Evolutionary conservation across 2,888 invertebrate species (phyloP), one percentile per base, ranked within the genome.

Genomic region (Nesidiocoris tenuis): DNA sequence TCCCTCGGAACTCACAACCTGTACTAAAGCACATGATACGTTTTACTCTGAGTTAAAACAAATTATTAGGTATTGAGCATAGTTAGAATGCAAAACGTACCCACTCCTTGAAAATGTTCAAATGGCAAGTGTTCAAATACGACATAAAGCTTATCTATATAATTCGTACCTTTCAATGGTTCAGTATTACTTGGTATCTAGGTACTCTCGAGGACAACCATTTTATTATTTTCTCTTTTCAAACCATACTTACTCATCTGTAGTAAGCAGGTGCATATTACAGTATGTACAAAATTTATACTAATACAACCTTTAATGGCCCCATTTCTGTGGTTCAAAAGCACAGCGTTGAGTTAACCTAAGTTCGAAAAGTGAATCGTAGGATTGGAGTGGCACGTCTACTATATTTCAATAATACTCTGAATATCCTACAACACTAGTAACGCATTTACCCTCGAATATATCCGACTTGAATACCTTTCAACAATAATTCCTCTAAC

Each of bases 11-110:
- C 55, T 67, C 67, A 67, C 67, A 67, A 67, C 67, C 67, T 39
- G 54, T 67, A 67, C 67, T 67, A 67, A 67, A 67, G 67, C 67
- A 67, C 67, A 67, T 67, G 22, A 67, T 67, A 55, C 12, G 21
- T 67, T 67, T 39, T 39, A 39, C 39, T 39, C 12, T 12, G 39
- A 3, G 39, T 39, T 39, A 39, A 39, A 39, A 39, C 39, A 39
- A 39, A 39, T 39, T n/a, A n/a, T n/a, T n/a, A n/a, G n/a, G n/a
- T n/a, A 12, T 39, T 39, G 39, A 39, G 39, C 39, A 39, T 12
- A 3, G 39, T 39, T 39, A 7, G 39, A 39, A 39, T 39, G 39
- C 39, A 39, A 39, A 39, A 39, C 39, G 39, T 39, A 39, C n/a
- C n/a, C n/a, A n/a, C 39, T 39, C 12, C 39, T 7, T 39, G 39